These are phyloP conservation scores for Falco naumanni DNA, from an alignment of 2,797 vertebrate genomes.

Conservation along the genomic window DNA sequence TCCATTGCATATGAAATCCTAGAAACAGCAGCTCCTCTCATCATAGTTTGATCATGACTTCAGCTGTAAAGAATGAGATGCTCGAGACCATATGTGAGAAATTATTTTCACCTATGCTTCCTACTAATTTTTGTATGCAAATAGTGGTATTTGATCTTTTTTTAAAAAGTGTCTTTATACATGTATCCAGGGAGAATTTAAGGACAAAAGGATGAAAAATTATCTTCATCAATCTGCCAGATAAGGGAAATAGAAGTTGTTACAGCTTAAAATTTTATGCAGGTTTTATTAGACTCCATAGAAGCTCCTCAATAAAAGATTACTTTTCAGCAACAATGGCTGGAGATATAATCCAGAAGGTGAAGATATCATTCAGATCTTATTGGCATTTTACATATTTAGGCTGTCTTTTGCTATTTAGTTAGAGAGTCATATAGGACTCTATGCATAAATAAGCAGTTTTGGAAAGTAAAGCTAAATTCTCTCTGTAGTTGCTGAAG, in stretches of 20 bases:
- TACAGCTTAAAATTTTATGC: slow-evolving; percentile 52
- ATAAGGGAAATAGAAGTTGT: slow-evolving; percentile 1
- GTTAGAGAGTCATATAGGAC: background rate
- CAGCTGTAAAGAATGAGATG: background rate
- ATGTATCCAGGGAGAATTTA: slow-evolving; percentile 6
- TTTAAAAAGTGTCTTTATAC: background rate
- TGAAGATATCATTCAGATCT: slow-evolving; percentile 20
- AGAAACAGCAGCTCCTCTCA: background rate
- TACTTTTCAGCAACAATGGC: background rate
- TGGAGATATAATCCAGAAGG: background rate
- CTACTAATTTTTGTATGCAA: background rate
- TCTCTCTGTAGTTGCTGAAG: background rate
- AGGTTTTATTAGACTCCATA: slow-evolving; percentile 32
- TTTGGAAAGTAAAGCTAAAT: background rate
- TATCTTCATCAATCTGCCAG: slow-evolving; percentile 25
- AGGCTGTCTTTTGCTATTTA: background rate
- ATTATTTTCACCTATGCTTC: background rate
- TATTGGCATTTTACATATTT: slow-evolving; percentile 4
- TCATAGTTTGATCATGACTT: background rate
- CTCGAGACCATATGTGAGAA: background rate
- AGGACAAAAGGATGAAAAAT: background rate
- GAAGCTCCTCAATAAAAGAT: slow-evolving; percentile 41
- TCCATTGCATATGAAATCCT: background rate
- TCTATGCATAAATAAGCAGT: background rate
- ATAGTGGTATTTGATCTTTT: background rate